These are phyloP conservation scores for Fundulus diaphanus DNA, from an alignment of 2,797 vertebrate genomes.

Conservation along the genomic window DNA sequence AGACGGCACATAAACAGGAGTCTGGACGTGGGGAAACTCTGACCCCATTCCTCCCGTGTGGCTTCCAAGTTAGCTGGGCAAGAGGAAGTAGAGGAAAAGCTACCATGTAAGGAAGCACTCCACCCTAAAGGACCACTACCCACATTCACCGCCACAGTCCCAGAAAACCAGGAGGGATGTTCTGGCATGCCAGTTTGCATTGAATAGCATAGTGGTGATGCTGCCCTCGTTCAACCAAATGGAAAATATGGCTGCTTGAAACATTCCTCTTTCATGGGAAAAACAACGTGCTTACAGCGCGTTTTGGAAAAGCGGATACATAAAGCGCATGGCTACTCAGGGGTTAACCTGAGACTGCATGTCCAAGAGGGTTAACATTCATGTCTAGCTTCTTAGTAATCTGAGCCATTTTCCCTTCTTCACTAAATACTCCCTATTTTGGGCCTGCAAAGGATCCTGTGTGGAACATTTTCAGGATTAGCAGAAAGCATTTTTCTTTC, in stretches of 20 bases:
- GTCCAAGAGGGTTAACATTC: constrained; percentile 12
- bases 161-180: constrained; percentile 58
- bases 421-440: constrained; percentile 43
- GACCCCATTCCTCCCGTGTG: constrained; percentile 44
- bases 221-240: constrained; percentile 53
- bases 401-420: constrained; percentile 24
- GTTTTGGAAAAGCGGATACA: constrained; percentile 10
- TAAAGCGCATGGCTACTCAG: not conserved
- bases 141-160: constrained; percentile 61
- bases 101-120: constrained; percentile 55
- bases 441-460: constrained; percentile 21
- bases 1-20: constrained; percentile 2
- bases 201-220: constrained; percentile 55
- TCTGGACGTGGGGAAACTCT: constrained; percentile 28
- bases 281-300: constrained; percentile 36
- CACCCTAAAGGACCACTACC: constrained; percentile 57
- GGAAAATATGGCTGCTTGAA: constrained; percentile 44
- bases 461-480: constrained; percentile 23
- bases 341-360: constrained; percentile 3
- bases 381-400: constrained; percentile 36
- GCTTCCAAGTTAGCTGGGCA: constrained; percentile 44
- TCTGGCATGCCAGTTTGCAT: constrained; percentile 57
- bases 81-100: constrained; percentile 22
- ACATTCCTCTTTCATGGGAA: constrained; percentile 54
- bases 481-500: constrained; percentile 76